Evolutionary conservation across 2,888 invertebrate genomes (phyloP).

Genomic region (Podotricha telesiphe): DNA sequence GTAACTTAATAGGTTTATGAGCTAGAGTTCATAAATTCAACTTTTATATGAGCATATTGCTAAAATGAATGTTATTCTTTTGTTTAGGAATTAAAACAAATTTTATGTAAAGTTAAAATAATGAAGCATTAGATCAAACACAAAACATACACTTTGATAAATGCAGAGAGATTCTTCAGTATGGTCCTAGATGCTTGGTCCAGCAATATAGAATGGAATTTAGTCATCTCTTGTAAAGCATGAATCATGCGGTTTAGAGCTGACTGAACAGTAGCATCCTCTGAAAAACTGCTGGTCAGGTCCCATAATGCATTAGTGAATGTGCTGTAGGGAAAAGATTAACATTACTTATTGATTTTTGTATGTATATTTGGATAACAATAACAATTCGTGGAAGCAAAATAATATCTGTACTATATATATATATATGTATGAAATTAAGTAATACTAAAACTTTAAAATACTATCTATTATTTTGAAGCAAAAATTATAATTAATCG

Average conservation of each 20-base stretch:
- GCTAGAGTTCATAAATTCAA: slow-evolving; percentile 19
- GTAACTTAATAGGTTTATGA: no score
- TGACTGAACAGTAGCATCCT: slow-evolving; percentile 91
- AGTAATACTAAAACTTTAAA: no score
- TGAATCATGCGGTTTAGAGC: slow-evolving; percentile 86
- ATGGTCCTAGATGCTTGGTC: slow-evolving; percentile 97
- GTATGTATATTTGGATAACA: not conserved
- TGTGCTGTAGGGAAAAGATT: slow-evolving; percentile 79
- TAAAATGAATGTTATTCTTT: no score
- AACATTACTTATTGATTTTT: not conserved
- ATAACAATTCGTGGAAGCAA: not conserved
- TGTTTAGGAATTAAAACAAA: no score
- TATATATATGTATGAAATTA: no score
- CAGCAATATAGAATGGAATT: slow-evolving; percentile 94
- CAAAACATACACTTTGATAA: slow-evolving; percentile 91
- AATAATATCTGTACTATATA: no score
- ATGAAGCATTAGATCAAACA: not conserved
- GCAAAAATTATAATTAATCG: slow-evolving; percentile 25
- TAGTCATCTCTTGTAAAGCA: slow-evolving; percentile 95
- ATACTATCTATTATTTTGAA: not conserved
- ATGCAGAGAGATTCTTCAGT: slow-evolving; percentile 93
- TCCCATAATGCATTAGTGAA: slow-evolving; percentile 96
- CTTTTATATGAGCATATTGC: slow-evolving; percentile 11
- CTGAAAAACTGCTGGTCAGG: slow-evolving; percentile 92
- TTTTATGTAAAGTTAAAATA: no score